Evolutionary conservation across 2,888 invertebrate species (phyloP).

Genomic region (Drosophila hamatofila): DNA sequence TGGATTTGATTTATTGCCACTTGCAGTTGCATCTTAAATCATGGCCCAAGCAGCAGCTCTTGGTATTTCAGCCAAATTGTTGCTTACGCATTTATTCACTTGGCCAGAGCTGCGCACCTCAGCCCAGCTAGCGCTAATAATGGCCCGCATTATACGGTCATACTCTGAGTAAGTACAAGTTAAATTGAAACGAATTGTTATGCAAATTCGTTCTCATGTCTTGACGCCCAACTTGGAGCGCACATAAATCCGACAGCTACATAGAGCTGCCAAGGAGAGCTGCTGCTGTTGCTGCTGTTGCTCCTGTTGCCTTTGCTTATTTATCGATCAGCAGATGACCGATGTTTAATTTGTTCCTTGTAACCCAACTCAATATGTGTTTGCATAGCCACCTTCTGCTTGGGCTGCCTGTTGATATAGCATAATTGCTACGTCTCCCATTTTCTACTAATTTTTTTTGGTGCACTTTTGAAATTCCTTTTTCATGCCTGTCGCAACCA

Average conservation of each 20-base stretch:
- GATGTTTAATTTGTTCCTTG: slow-evolving; percentile 61
- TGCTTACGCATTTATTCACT: slow-evolving; percentile 60
- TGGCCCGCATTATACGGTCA: slow-evolving; percentile 42
- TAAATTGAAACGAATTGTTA: slow-evolving; percentile 67
- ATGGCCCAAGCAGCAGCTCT: slow-evolving; percentile 30
- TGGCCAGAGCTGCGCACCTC: slow-evolving; percentile 9
- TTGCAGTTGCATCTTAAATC: slow-evolving; percentile 71
- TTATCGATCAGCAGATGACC: slow-evolving; percentile 41
- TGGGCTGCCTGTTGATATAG: slow-evolving; percentile 40
- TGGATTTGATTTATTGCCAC: slow-evolving; percentile 71
- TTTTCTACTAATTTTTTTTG: background rate
- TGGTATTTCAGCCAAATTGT: slow-evolving; percentile 62
- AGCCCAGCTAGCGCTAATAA: slow-evolving; percentile 36
- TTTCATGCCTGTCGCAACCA: slow-evolving; percentile 25
- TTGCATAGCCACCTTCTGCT: slow-evolving; percentile 15
- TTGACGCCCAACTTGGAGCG: slow-evolving; percentile 1
- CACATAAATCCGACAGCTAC: background rate
- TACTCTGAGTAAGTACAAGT: slow-evolving; percentile 48
- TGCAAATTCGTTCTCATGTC: slow-evolving; percentile 57
- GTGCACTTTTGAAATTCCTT: slow-evolving; percentile 10
- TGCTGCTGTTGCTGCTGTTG: background rate
- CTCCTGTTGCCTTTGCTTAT: background rate
- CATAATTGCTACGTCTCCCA: slow-evolving; percentile 46
- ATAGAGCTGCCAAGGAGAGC: background rate
- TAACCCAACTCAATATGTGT: slow-evolving; percentile 27